These are phyloP conservation scores for Liposcelis brunnea DNA, from an alignment of 2,888 invertebrate species.

Conservation along the genomic window DNA sequence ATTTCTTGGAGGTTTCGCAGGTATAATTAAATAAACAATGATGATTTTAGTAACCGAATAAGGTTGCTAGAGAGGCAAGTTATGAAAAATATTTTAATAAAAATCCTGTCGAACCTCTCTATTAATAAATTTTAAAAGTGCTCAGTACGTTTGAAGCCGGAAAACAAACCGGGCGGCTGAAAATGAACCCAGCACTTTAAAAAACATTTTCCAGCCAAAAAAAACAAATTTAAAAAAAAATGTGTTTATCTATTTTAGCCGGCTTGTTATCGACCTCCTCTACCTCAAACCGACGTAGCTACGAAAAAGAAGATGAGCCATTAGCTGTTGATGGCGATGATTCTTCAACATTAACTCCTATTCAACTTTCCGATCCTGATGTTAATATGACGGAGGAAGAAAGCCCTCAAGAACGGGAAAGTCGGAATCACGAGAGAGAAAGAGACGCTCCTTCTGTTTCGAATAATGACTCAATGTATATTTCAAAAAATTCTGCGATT, in stretches of 20 bases:
- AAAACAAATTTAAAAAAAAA: background rate
- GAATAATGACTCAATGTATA: too few relatives aligned
- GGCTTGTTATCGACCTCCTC: constrained; percentile 14
- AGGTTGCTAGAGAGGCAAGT: too few relatives aligned
- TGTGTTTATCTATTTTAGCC: constrained; percentile 3
- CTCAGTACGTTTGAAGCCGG: too few relatives aligned
- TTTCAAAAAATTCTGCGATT: too few relatives aligned
- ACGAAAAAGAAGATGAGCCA: constrained; percentile 52
- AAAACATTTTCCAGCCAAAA: too few relatives aligned
- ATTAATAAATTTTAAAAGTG: too few relatives aligned
- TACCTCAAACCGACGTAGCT: constrained; percentile 23
- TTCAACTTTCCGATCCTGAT: constrained; percentile 70
- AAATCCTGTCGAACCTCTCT: too few relatives aligned
- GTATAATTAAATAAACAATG: constrained; percentile 18
- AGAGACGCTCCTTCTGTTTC: constrained; percentile 25
- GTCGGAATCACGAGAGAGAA: too few relatives aligned
- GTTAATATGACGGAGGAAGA: constrained; percentile 36
- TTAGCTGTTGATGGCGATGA: constrained; percentile 79
- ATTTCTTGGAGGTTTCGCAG: constrained; percentile 47
- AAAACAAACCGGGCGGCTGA: too few relatives aligned
- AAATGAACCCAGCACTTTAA: too few relatives aligned
- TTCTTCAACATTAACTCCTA: constrained; percentile 61
- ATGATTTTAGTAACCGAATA: too few relatives aligned
- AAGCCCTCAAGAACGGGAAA: constrained; percentile 28
- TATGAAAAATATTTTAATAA: too few relatives aligned